These are phyloP conservation scores for Antennarius striatus DNA, from an alignment of 2,113 vertebrate species.

Conservation along the genomic window DNA sequence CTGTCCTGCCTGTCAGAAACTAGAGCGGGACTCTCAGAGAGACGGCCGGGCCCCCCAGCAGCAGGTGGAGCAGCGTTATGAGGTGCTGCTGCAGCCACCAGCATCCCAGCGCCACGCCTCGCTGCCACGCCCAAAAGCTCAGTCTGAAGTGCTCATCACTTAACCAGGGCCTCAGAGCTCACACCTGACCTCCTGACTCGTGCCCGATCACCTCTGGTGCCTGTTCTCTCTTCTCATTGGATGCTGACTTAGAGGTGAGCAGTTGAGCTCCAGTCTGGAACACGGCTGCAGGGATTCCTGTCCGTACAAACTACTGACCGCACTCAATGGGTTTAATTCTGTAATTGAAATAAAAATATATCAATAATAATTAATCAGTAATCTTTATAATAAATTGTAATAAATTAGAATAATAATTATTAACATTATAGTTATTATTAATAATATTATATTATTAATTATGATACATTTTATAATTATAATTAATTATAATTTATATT, in stretches of 20 bases:
- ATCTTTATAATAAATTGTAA: no score
- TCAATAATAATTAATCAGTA: no score
- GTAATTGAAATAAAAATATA: no score
- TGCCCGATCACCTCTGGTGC: constrained; percentile 40
- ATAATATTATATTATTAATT: no score
- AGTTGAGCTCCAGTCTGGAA: background rate
- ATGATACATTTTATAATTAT: no score
- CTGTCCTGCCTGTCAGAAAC: constrained; percentile 73
- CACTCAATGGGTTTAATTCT: no score
- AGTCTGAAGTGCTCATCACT: constrained; percentile 69
- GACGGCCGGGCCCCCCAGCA: constrained; percentile 16
- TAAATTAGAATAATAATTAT: no score
- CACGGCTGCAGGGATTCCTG: no score
- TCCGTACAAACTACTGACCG: no score
- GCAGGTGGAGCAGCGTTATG: constrained; percentile 2
- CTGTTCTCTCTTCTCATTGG: constrained; percentile 36
- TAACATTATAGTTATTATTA: no score
- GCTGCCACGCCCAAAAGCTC: constrained; percentile 9
- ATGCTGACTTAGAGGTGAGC: constrained; percentile 65
- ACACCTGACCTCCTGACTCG: constrained; percentile 10
- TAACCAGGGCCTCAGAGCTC: constrained; percentile 36
- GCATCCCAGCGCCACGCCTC: background rate
- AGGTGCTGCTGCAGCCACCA: constrained; percentile 29
- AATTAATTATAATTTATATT: no score
- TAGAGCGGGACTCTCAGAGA: constrained; percentile 57